phyloP scores from a whole-genome alignment of 1,140 invertebrate genomes.

The Drosophila nannoptera region DNA sequence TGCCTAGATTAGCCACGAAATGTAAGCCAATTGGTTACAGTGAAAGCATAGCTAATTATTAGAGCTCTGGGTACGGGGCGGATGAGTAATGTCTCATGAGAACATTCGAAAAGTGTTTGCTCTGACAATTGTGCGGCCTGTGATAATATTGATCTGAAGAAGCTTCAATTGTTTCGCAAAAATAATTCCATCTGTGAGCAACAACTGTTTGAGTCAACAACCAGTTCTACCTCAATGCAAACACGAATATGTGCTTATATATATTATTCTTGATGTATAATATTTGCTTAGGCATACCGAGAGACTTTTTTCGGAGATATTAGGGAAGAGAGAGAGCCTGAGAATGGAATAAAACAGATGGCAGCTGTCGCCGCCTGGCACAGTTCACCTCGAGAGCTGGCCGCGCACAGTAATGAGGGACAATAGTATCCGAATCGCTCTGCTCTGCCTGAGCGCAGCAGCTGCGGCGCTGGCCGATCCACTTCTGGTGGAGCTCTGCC shows the following conservation, averaged over 20 bases:
- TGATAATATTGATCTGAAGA: slow-evolving; percentile 6
- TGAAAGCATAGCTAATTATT: too few species aligned
- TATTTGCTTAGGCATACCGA: too few species aligned
- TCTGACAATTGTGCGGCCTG: slow-evolving; percentile 8
- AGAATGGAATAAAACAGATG: slow-evolving; percentile 1
- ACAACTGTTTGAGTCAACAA: background rate
- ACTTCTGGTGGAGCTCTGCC: slow-evolving; percentile 12
- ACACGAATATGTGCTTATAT: background rate
- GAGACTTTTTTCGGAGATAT: background rate
- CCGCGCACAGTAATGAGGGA: background rate
- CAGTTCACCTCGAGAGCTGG: background rate
- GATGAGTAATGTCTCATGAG: slow-evolving; percentile 27
- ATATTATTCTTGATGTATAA: background rate
- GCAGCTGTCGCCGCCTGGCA: background rate
- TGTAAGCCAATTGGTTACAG: too few species aligned
- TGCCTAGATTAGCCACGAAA: too few species aligned
- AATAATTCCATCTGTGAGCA: slow-evolving; percentile 2
- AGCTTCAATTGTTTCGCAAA: slow-evolving; percentile 4
- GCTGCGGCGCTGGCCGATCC: background rate
- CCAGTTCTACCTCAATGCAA: background rate
- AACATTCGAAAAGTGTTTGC: slow-evolving; percentile 2
- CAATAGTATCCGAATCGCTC: background rate
- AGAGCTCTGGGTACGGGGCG: slow-evolving; percentile 17
- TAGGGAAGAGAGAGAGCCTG: background rate
- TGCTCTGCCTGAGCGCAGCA: background rate